Evolutionary conservation across 2,888 invertebrate genomes (phyloP).

Genomic region (Acronicta alni): DNA sequence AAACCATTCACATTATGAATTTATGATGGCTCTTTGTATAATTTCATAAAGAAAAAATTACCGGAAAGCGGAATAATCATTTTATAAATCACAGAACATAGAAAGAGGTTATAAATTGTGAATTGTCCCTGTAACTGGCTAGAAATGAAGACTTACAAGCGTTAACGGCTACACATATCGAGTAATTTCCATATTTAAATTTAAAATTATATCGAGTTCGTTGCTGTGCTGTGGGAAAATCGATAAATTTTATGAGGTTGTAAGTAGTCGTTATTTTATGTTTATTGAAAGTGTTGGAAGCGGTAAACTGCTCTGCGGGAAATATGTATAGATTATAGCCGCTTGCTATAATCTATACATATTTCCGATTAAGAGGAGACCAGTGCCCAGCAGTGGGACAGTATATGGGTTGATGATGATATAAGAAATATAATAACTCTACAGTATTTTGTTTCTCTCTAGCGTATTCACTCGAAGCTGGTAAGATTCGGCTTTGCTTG

Average conservation of each 20-base stretch:
- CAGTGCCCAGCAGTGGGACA: too few species aligned
- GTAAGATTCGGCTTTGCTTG: slow-evolving; percentile 19
- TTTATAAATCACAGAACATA: too few species aligned
- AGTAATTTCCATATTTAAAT: slow-evolving; percentile 28
- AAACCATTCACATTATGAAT: too few species aligned
- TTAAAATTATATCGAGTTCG: slow-evolving; percentile 30
- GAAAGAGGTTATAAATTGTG: too few species aligned
- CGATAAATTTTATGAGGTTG: slow-evolving; percentile 15
- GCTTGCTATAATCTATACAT: slow-evolving; percentile 17
- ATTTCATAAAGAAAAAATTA: too few species aligned
- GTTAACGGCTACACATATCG: slow-evolving; percentile 10
- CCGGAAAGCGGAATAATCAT: too few species aligned
- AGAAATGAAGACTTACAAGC: slow-evolving; percentile 7
- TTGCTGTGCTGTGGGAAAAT: slow-evolving; percentile 5
- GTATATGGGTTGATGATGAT: too few species aligned
- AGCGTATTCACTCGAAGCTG: too few species aligned
- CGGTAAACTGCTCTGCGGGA: slow-evolving; percentile 6
- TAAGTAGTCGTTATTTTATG: slow-evolving; percentile 37
- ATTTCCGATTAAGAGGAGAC: background rate
- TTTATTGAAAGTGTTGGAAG: slow-evolving; percentile 21
- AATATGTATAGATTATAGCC: slow-evolving; percentile 2
- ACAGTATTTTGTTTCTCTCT: too few species aligned
- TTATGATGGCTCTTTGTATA: too few species aligned
- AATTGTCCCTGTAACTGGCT: slow-evolving; percentile 7
- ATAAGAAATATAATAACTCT: too few species aligned